Conservation (phyloP, 2,113 vertebrate genomes). For the Phalacrocorax pelagicus region DNA sequence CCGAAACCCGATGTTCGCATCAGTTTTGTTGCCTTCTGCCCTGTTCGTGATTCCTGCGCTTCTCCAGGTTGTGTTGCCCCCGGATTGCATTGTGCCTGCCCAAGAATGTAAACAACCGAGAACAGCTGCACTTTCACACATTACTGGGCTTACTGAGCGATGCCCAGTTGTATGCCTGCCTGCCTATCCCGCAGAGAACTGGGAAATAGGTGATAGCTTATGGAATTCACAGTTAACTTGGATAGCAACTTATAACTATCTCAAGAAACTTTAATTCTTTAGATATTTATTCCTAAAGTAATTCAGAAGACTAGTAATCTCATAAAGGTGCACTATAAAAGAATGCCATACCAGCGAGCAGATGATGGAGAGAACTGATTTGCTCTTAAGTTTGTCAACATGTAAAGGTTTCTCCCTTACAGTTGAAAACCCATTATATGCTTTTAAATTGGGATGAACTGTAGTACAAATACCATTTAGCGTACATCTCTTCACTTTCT, state of each 20-base stretch:
- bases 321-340: not conserved
- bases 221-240: not conserved
- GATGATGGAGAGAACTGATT: not conserved
- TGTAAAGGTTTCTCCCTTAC: not conserved
- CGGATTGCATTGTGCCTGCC: conserved; percentile 12
- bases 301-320: not conserved
- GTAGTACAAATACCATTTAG: not conserved
- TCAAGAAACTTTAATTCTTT: not conserved
- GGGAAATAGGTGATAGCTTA: not conserved
- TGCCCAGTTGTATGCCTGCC: not conserved
- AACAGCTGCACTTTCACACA: not conserved
- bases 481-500: not conserved
- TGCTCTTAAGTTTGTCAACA: not conserved
- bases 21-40: not conserved
- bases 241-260: not conserved
- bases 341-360: not conserved
- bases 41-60: not conserved
- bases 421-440: not conserved
- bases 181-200: not conserved
- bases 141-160: not conserved
- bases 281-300: not conserved
- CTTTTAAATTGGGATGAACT: not conserved
- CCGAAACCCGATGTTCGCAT: accelerated
- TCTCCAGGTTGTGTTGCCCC: not conserved
- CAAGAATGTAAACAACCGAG: not conserved